Base-by-base conservation (phyloP, 37 sponge, comb jelly and placozoan genomes). In the Crambe crambe region DNA sequence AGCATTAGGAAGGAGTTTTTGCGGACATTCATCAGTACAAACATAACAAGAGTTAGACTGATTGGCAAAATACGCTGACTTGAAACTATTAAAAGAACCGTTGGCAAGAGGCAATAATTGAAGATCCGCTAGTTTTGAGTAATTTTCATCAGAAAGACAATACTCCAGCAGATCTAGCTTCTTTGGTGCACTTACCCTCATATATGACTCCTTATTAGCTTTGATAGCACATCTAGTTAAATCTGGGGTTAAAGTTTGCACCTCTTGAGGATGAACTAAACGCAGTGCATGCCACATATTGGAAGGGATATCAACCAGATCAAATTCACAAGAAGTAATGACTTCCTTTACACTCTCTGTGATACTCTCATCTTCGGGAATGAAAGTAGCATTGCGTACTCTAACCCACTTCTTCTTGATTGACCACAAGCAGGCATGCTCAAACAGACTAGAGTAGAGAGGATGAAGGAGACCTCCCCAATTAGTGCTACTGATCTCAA, bases 21-120 rank as follows among this genome's bases (percentile, higher is more conserved):
- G 27, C 8, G 87, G 87, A 56, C 56, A 80, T 21, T 59, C 64
- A 4, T 21, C 1, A 38, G 70, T 67, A 74, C 87, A 86, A 22
- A 86, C 32, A 30, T 73, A 86, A n/a, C n/a, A n/a, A 3, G 74
- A 31, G 10, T 39, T 32, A 20, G 23, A 15, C 10, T 2, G 30
- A 26, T 17, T 38, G 22, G 31, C 36, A 20, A 27, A 15, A 5
- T 1, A 23, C 9, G 1, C n/a, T n/a, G 5, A 29, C 27, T 81
- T 29, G 72, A 87, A 81, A 5, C n/a, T 12, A 41, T 30, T 35
- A 70, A 87, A 87, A 5, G 43, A 69, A 31, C 72, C 64, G 60
- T 81, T 76, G 26, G 72, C 82, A 31, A 87, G 63, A n/a, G 88
- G 88, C 17, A 87, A 68, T n/a, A 87, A 64, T 22, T 59, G 51